Evolutionary conservation across 2,888 invertebrate genomes (phyloP).

Genomic region (Nezara viridula): DNA sequence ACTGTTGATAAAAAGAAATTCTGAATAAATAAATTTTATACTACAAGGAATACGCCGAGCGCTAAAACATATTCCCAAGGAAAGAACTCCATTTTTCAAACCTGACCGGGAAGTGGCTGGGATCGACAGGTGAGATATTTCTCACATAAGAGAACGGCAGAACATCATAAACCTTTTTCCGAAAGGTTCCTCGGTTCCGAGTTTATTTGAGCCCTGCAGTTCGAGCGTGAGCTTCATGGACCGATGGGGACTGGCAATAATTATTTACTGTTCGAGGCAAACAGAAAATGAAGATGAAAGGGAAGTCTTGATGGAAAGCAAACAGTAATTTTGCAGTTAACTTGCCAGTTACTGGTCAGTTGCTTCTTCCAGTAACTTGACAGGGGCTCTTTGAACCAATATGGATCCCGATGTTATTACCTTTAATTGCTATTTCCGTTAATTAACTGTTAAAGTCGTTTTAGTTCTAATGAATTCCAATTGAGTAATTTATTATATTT

Average conservation of each 20-base stretch:
- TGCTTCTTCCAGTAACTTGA: neutral
- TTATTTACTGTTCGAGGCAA: constrained; percentile 27
- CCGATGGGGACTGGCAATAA: neutral
- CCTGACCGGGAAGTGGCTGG: neutral
- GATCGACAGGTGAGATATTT: neutral
- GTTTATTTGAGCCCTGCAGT: neutral
- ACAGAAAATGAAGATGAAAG: constrained; percentile 51
- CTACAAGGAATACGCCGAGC: neutral
- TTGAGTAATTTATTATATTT: too few species aligned
- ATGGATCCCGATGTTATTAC: too few species aligned
- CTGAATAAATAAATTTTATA: neutral
- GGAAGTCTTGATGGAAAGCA: constrained; percentile 49
- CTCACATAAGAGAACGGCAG: neutral
- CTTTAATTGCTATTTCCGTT: neutral
- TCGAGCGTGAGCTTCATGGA: too few species aligned
- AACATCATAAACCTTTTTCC: constrained; percentile 10
- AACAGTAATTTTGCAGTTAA: constrained; percentile 50
- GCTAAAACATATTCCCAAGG: neutral
- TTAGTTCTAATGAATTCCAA: too few species aligned
- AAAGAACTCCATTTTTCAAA: neutral
- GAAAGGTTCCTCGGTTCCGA: neutral
- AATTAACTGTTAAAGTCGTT: neutral
- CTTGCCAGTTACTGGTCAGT: constrained; percentile 7
- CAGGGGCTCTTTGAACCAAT: neutral
- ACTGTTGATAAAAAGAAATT: neutral